Conservation (phyloP, 2,888 invertebrate species). For the Hydropsyche betteni region DNA sequence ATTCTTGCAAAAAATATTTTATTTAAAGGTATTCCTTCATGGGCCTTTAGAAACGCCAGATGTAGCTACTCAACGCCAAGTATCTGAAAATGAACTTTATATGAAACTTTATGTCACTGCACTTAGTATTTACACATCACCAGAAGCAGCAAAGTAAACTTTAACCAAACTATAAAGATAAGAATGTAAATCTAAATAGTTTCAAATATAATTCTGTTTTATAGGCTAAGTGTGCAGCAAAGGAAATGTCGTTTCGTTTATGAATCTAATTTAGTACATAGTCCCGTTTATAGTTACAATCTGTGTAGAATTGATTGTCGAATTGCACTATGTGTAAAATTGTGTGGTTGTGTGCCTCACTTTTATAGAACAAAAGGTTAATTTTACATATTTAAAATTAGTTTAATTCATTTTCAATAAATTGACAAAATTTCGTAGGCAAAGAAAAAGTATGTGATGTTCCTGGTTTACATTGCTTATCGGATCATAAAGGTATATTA, state of each 20-base stretch:
- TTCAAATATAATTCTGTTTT: constrained; percentile 39
- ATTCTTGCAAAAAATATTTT: constrained; percentile 9
- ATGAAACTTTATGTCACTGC: constrained; percentile 70
- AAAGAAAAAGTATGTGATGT: constrained; percentile 70
- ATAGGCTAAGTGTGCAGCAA: constrained; percentile 69
- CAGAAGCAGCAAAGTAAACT: constrained; percentile 65
- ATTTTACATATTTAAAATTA: not conserved
- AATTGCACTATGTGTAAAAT: constrained; percentile 67
- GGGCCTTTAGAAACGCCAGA: constrained; percentile 75
- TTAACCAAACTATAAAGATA: not conserved
- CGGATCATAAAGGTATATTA: constrained; percentile 65
- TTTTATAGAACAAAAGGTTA: constrained; percentile 74
- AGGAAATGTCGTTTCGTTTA: constrained; percentile 74
- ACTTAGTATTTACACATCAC: constrained; percentile 67
- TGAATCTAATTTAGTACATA: constrained; percentile 72
- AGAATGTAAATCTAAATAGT: not conserved
- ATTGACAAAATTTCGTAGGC: constrained; percentile 57
- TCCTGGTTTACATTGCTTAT: constrained; percentile 70
- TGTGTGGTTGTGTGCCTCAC: constrained; percentile 78
- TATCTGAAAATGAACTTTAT: constrained; percentile 65
- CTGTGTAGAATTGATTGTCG: constrained; percentile 79
- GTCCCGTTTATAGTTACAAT: constrained; percentile 74
- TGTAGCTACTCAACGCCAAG: constrained; percentile 67
- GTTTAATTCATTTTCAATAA: constrained; percentile 5
- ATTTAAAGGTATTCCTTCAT: constrained; percentile 68